Evolutionary conservation across 35 echinoderm and acorn worm species (phyloP).

Genomic region (Apostichopus japonicus): DNA sequence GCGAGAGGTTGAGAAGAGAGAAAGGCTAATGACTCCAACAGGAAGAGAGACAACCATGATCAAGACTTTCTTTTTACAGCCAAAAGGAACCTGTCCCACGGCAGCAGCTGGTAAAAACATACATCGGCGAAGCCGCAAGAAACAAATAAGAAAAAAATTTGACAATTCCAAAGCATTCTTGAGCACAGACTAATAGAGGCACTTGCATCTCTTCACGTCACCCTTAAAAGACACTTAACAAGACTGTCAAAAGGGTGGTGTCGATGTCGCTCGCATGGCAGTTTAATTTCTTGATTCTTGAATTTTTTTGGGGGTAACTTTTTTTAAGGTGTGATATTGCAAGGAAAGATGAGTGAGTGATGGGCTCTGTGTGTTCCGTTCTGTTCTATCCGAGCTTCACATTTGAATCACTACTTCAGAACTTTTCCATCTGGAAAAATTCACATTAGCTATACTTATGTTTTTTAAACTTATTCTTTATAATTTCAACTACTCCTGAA

Average conservation of each 20-base stretch:
- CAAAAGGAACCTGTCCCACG: not conserved
- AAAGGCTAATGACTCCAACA: conserved; percentile 22
- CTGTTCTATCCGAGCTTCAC: not conserved
- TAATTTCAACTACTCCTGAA: too few species aligned
- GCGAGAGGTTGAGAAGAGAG: not conserved
- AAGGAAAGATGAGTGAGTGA: not conserved
- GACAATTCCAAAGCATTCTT: not conserved
- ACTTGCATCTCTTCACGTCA: not conserved
- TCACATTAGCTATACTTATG: too few species aligned
- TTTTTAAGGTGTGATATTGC: not conserved
- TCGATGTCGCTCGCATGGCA: not conserved
- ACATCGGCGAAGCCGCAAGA: not conserved
- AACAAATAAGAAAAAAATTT: not conserved
- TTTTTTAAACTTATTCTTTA: too few species aligned
- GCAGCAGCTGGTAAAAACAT: conserved; percentile 37
- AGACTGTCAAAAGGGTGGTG: not conserved
- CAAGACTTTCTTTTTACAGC: not conserved
- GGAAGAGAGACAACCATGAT: not conserved
- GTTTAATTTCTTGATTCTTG: not conserved
- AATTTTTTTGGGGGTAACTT: not conserved
- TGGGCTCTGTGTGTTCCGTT: not conserved
- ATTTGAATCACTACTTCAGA: not conserved
- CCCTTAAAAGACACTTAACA: not conserved
- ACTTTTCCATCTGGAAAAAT: not conserved
- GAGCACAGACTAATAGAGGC: not conserved